Evolutionary conservation across 2,888 invertebrate genomes (phyloP), one percentile per base, ranked within the genome.

Genomic region (Xestia ashworthii): DNA sequence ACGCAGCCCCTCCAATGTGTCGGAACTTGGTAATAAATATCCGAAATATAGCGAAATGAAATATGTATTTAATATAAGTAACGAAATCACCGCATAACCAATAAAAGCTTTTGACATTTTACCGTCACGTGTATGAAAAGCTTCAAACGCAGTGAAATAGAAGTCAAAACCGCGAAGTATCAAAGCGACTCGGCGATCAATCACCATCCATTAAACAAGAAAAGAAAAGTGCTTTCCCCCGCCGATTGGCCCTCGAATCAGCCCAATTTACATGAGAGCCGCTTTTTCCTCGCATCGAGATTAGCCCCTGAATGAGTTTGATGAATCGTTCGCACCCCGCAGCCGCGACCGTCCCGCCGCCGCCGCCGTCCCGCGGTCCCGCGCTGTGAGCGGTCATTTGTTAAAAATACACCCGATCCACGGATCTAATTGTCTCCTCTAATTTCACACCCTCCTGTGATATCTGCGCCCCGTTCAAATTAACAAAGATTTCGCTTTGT

Each of bases 201-300:
- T 96, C 96, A 96, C 96, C 96, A 96, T 96, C 96, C 96, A 96
- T 96, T 96, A 96, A 96, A 96, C 94, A 95, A 94, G 96, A 95
- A 96, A 96, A 96, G 96, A 96, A 96, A 96, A 96, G 96, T 94
- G 96, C 95, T 96, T 96, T 95, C 95, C 95, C 95, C 95, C 94
- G 93, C 92, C 95, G 95, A 95, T 95, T 95, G 96, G 95, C 96
- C 95, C 96, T 96, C 94, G 93, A 96, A 95, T 96, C 95, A 95
- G 95, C 92, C 96, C 96, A 96, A 96, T 96, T 96, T 96, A 96
- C 96, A 96, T 96, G 96, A 96, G 96, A 96, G 96, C 96, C 96
- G 95, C 96, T 96, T 96, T 96, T 96, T 96, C 96, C 95, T 95
- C 95, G 95, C 95, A 95, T 95, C 95, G 96, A 96, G 96, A 96